Base-by-base conservation (phyloP, 2,888 invertebrate species). In the Globia sparganii region DNA sequence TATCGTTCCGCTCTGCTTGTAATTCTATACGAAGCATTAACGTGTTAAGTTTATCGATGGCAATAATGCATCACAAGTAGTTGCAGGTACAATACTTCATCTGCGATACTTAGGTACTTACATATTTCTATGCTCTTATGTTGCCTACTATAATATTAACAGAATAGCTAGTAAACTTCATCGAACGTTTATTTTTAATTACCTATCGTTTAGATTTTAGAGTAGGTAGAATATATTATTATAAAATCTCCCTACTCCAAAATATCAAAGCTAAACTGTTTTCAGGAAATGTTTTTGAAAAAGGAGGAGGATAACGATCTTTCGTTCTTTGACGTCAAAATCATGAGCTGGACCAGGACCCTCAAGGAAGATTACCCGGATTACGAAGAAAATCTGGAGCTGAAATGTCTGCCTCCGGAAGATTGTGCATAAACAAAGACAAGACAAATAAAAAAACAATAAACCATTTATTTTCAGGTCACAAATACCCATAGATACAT, bases 11-110 rank as follows among this genome's bases (percentile, higher is more conserved):
- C 64, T 81, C 85, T 72, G 81, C 78, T 84, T 81, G 81, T 84
- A 81, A 84, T 81, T 81, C 74, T 66, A 84, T 78, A 70, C 81
- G 83, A 84, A 78, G 85, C 83, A 84, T 84, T 84, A 84, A 64
- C 46, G 85, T 85, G 83, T 84, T 84, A 85, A 84, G 74, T 84
- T 84, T 84, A 84, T 84, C 81, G 85, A 81, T 84, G 78, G 85
- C 65, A 84, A 81, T 84, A 81, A 84, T 81, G 83, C 72, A 78
- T 85, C 81, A 84, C 70, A 72, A 78, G 74, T 75, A 81, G 74
- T 61, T 49, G 62, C 28, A 37, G 72, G 58, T 37, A 72, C 58
- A 64, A 71, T 75, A 81, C 69, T 78, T 81, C 64, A 84, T 70
- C 43, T 65, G 49, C 43, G 64, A 75, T 70, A 43, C n/a, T 68